Evolutionary conservation across 2,888 invertebrate genomes (phyloP).

Genomic region (Theretra japonica): DNA sequence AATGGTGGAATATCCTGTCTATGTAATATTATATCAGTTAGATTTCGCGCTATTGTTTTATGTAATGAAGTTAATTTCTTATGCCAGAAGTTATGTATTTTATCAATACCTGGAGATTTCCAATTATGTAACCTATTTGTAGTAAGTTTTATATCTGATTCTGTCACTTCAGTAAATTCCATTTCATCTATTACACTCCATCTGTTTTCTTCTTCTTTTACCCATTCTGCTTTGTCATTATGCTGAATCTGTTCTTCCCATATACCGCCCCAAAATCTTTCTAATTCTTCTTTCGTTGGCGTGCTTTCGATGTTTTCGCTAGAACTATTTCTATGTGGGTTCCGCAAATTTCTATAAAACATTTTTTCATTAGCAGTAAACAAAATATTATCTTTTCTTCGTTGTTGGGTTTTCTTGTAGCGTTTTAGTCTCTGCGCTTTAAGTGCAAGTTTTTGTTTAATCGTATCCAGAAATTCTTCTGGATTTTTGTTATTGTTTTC

Average conservation of each 20-base stretch:
- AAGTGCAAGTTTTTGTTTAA: too few relatives aligned
- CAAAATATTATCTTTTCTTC: too few relatives aligned
- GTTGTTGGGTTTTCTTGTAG: too few relatives aligned
- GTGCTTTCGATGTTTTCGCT: too few relatives aligned
- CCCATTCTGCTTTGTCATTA: slow-evolving; percentile 21
- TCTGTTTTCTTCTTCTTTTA: slow-evolving; percentile 21
- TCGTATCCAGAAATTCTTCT: too few relatives aligned
- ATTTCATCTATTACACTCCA: slow-evolving; percentile 18
- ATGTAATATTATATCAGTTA: slow-evolving; percentile 29
- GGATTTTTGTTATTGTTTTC: too few relatives aligned
- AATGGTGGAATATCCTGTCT: slow-evolving; percentile 35
- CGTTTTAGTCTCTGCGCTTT: too few relatives aligned
- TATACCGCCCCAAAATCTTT: not conserved
- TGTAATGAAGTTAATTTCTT: slow-evolving; percentile 24
- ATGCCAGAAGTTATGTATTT: not conserved
- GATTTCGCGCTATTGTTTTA: slow-evolving; percentile 16
- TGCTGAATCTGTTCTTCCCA: not conserved
- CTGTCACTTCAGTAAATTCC: slow-evolving; percentile 26
- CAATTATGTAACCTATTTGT: slow-evolving; percentile 27
- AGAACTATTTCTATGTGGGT: too few relatives aligned
- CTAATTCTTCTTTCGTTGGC: too few relatives aligned
- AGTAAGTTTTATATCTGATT: slow-evolving; percentile 12
- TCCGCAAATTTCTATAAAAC: too few relatives aligned
- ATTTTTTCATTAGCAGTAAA: too few relatives aligned
- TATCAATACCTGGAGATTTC: slow-evolving; percentile 10